These are phyloP conservation scores for Apodemia zela DNA, from an alignment of 2,888 invertebrate genomes.

Conservation along the genomic window DNA sequence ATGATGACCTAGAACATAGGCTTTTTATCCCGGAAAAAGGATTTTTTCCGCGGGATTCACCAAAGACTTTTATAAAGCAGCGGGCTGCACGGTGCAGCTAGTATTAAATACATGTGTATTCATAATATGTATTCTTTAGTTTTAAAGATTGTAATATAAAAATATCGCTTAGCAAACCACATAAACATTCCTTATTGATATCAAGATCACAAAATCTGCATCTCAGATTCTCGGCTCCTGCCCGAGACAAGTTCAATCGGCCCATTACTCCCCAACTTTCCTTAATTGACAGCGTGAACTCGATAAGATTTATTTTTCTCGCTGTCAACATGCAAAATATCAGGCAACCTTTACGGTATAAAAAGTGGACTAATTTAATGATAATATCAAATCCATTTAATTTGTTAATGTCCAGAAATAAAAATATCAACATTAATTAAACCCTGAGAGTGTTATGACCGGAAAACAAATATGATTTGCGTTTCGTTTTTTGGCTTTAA, in stretches of 20 bases:
- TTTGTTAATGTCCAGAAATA: not conserved
- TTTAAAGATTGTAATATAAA: not conserved
- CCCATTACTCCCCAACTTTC: constrained; percentile 44
- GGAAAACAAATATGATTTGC: not conserved
- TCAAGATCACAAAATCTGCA: constrained; percentile 59
- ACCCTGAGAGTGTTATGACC: not conserved
- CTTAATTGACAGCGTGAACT: constrained; percentile 59
- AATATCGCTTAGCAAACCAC: constrained; percentile 25
- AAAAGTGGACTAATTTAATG: constrained; percentile 9
- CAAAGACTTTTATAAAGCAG: too few relatives aligned
- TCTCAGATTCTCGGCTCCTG: constrained; percentile 42
- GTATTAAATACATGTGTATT: too few relatives aligned
- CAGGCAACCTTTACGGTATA: constrained; percentile 13
- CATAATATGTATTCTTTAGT: too few relatives aligned
- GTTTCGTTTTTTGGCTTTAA: not conserved
- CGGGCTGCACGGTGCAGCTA: too few relatives aligned
- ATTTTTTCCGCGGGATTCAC: too few relatives aligned
- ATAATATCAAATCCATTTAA: constrained; percentile 16
- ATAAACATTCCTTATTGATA: constrained; percentile 43
- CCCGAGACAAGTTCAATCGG: constrained; percentile 43
- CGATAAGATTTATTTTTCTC: constrained; percentile 52
- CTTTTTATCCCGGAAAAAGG: too few relatives aligned
- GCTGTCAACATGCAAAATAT: constrained; percentile 40
- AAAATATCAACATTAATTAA: constrained; percentile 4
- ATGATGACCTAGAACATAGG: too few relatives aligned